phyloP scores from a whole-genome alignment of 1,140 invertebrate genomes.

The Penaeus indicus region DNA sequence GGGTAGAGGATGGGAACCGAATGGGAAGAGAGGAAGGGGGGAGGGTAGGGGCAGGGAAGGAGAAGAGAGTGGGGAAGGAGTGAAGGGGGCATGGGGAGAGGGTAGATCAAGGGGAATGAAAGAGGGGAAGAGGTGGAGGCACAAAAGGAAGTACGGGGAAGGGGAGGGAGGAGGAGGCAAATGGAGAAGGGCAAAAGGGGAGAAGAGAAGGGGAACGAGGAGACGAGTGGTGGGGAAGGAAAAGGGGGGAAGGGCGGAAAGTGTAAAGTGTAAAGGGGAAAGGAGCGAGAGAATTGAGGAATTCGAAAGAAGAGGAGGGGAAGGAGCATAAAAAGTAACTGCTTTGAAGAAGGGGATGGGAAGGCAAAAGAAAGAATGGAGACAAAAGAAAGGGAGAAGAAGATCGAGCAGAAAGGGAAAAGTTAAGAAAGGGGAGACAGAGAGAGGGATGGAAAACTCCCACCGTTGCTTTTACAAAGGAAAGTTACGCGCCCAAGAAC shows the following conservation, averaged over 20 bases:
- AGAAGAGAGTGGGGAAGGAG: not conserved
- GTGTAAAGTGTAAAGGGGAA: not conserved
- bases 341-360: not conserved
- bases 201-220: not conserved
- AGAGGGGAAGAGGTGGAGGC: too few species aligned
- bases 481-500: too few species aligned
- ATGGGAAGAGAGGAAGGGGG: too few species aligned
- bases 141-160: too few species aligned
- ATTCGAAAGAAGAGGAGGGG: not conserved
- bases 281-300: not conserved
- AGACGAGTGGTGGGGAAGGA: not conserved
- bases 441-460: too few species aligned
- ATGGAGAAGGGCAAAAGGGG: not conserved
- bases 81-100: not conserved
- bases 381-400: constrained; percentile 2
- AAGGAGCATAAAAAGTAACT: not conserved
- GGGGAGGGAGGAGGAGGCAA: too few species aligned
- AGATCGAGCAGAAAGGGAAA: not conserved
- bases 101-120: too few species aligned
- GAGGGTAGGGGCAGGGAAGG: too few species aligned
- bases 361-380: constrained; percentile 12
- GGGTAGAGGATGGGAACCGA: too few species aligned
- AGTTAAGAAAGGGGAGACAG: too few species aligned
- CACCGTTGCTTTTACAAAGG: too few species aligned
- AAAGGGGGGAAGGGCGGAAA: not conserved